Evolutionary conservation across 2,888 invertebrate species (phyloP).

Genomic region (Drosophila anomalipes): DNA sequence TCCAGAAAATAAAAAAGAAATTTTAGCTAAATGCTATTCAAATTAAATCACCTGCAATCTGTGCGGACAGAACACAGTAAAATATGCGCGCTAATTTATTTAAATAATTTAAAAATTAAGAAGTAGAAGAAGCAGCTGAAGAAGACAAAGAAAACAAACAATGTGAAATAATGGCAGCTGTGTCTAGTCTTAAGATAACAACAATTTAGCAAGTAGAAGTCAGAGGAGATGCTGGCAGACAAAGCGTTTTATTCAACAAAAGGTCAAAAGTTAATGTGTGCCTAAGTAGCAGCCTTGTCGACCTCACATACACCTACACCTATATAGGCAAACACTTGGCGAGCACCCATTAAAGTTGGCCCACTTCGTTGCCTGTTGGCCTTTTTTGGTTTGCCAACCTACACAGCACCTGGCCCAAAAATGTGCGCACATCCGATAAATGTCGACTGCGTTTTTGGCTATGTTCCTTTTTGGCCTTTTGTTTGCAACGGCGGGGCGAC

Average conservation of each 20-base stretch:
- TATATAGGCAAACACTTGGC: conserved; percentile 21
- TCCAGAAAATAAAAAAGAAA: conserved; percentile 28
- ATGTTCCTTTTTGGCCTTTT: conserved; percentile 41
- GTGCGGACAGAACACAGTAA: conserved; percentile 24
- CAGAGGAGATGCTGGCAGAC: conserved; percentile 38
- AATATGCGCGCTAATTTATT: conserved; percentile 73
- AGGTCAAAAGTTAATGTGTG: conserved; percentile 79
- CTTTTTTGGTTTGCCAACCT: conserved; percentile 30
- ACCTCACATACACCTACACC: conserved; percentile 18
- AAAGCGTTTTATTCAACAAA: conserved; percentile 67
- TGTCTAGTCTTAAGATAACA: conserved; percentile 72
- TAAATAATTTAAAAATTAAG: conserved; percentile 72
- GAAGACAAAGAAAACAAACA: conserved; percentile 33
- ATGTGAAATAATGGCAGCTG: conserved; percentile 68
- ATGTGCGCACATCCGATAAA: conserved; percentile 53
- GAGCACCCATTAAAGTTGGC: conserved; percentile 59
- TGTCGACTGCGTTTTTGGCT: conserved; percentile 44
- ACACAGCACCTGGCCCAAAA: conserved; percentile 34
- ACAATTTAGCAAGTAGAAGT: conserved; percentile 46
- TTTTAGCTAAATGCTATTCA: conserved; percentile 67
- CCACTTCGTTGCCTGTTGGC: conserved; percentile 48
- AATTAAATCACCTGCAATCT: conserved; percentile 76
- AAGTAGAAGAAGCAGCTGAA: conserved; percentile 5
- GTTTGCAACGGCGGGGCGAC: conserved; percentile 71
- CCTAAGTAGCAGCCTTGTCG: conserved; percentile 68